These are phyloP conservation scores for Acomys russatus DNA, from an alignment of 2,797 vertebrate species.

Conservation along the genomic window DNA sequence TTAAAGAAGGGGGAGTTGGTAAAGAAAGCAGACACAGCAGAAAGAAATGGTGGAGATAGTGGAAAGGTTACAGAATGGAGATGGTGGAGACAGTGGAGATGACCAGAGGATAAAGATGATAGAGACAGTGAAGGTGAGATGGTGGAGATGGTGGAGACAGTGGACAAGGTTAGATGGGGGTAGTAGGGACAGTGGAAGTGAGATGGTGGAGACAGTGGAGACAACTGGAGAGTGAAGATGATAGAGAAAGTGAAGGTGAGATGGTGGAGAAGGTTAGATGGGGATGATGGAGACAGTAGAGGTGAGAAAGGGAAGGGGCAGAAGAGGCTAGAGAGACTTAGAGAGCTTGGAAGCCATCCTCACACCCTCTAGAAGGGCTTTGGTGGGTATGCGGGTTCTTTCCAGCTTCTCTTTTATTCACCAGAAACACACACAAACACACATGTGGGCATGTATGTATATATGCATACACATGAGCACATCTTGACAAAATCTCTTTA, in stretches of 20 bases:
- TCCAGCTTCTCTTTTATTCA: neutral
- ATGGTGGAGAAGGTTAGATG: rapidly evolving
- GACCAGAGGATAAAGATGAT: rapidly evolving
- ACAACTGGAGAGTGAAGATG: too few species aligned
- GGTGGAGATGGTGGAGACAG: neutral
- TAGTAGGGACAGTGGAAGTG: too few species aligned
- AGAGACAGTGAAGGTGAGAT: rapidly evolving
- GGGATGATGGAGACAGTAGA: neutral
- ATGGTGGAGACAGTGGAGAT: too few species aligned
- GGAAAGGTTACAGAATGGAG: too few species aligned
- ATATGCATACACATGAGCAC: neutral
- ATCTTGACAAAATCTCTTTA: neutral
- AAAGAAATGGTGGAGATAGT: neutral
- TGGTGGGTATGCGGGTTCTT: neutral
- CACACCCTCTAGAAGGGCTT: neutral
- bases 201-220: too few species aligned
- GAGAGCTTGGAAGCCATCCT: neutral
- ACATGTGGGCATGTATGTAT: too few species aligned
- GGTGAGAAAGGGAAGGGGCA: too few species aligned
- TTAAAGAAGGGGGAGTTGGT: neutral
- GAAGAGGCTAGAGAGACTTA: too few species aligned
- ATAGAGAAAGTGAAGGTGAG: too few species aligned
- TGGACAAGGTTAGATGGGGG: neutral
- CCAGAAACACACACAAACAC: neutral
- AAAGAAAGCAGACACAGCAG: neutral